Base-by-base conservation (phyloP, 2,797 vertebrate species). In the Enoplosus armatus region DNA sequence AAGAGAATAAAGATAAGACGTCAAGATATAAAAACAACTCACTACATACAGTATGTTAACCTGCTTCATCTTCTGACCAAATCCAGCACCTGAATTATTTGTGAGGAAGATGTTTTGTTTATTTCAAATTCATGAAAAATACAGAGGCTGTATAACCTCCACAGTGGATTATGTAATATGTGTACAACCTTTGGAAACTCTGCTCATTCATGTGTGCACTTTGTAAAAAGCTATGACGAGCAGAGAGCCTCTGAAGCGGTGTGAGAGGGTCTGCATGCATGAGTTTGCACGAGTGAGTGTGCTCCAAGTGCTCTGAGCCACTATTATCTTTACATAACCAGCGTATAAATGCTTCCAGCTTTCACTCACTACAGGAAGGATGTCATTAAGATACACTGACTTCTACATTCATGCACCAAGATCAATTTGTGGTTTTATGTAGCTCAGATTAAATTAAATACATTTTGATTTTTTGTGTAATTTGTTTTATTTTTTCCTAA, bases 291-390 rank as follows among this genome's bases (percentile, higher is more conserved):
- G 33, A 78, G 31, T n/a, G 45, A 70, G 66, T 51, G 4, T 12
- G 26, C 39, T 58, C 61, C 69, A 55, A 83, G 47, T 68, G 72
- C 60, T 77, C 56, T 35, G 4, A 70, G 60, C 37, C 29, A 74
- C 47, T 70, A 53, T 53, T 50, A 50, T 82, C 48, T 73, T 83
- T 85, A 86, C 78, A 73, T 87, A 90, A 87, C 68, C 51, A 35
- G 29, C 3, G 4, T 45, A 48, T 39, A 55, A 75, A 75, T 15
- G 45, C 53, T 59, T 72, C 16, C 3, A 69, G 29, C 31, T 20
- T 66, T 68, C 43, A 58, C 55, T 50, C 10, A 55, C 70, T 48
- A 69, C 2, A 75, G 45, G 20, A 37, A 10, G 55, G 45, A 39
- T 50, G 22, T 33, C 6, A 60, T 27, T 22, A 35, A 9, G 20